Base-by-base conservation (phyloP, 2,888 invertebrate species). In the Dolomedes plantarius region DNA sequence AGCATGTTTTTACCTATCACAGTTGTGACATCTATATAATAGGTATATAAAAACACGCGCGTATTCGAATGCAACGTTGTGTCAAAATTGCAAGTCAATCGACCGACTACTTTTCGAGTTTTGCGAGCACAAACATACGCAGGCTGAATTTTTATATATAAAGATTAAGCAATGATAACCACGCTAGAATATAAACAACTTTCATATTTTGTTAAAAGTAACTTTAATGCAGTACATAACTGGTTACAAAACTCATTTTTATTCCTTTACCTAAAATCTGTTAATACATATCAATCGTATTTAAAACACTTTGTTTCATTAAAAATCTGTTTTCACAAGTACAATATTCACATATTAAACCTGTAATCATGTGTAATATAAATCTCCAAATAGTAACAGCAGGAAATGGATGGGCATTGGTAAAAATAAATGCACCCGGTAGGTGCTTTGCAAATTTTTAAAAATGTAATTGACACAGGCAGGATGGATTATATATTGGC, bases 231-330 rank as follows among this genome's bases (percentile, higher is more conserved):
- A 46, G n/a, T 46, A 16, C 46, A 46, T 16, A 46, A 46, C 11
- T 56, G 23, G 23, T 56, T 56, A 56, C 56, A 56, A 56, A 56
- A 56, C 16, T 56, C 23, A 23, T 56, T 56, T 56, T 56, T 3
- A 23, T 46, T 23, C 56, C 56, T 56, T 56, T 56, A 5, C 56
- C 56, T 56, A 56, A 56, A 56, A 56, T 56, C 19, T 56, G 56
- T 56, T 56, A 56, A 23, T 23, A 23, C 56, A 56, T 56, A 56
- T 56, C 23, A 56, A 6, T 56, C 16, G 3, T 23, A 56, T 56
- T 56, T 56, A 56, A 56, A 56, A 56, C 56, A 56, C 23, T 9
- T 11, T 36, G n/a, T 46, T 46, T 46, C 41, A 46, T 56, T 56
- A 56, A 56, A 56, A 56, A 56, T 56, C 23, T 7, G 5, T 56